Percentiles rank a stretch among this genome's conserved stretches.
Evolutionary conservation across 2,797 vertebrate species (phyloP).

Genomic region (Loriculus beryllinus): DNA sequence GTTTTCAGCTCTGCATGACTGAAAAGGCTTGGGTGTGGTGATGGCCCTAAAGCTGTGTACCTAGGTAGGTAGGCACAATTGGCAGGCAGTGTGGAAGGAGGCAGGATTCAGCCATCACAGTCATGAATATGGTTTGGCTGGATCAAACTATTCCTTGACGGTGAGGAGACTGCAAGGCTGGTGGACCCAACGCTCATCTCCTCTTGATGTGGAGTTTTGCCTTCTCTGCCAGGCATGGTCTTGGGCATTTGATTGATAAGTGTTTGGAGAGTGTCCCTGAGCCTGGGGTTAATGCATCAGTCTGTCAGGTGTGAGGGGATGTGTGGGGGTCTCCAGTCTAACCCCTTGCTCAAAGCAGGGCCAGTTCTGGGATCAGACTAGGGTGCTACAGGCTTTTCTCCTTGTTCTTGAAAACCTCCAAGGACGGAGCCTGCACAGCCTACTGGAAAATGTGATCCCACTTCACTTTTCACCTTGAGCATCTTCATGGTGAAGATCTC

Average conservation of each 20-base stretch:
- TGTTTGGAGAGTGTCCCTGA: not conserved
- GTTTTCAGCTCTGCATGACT: not conserved
- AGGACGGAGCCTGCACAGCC: not conserved
- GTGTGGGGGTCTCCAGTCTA: fast-evolving
- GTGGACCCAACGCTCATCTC: not conserved
- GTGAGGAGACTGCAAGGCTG: not conserved
- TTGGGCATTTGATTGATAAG: not conserved
- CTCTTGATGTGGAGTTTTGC: not conserved
- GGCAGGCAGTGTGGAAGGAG: not conserved
- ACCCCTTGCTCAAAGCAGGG: not conserved
- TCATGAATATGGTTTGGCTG: not conserved
- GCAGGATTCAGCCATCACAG: not conserved
- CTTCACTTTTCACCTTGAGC: not conserved
- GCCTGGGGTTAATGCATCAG: not conserved
- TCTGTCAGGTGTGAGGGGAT: not conserved
- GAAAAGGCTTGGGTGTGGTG: not conserved
- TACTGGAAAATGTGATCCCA: not conserved
- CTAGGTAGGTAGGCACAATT: not conserved
- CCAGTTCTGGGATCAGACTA: not conserved
- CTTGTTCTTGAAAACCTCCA: not conserved
- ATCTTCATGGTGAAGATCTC: not conserved
- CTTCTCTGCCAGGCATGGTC: not conserved
- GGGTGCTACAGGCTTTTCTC: not conserved
- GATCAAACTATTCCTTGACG: not conserved
- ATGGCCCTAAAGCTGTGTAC: not conserved